Conservation (phyloP, 2,888 invertebrate genomes). For the Nymphalis polychloros region DNA sequence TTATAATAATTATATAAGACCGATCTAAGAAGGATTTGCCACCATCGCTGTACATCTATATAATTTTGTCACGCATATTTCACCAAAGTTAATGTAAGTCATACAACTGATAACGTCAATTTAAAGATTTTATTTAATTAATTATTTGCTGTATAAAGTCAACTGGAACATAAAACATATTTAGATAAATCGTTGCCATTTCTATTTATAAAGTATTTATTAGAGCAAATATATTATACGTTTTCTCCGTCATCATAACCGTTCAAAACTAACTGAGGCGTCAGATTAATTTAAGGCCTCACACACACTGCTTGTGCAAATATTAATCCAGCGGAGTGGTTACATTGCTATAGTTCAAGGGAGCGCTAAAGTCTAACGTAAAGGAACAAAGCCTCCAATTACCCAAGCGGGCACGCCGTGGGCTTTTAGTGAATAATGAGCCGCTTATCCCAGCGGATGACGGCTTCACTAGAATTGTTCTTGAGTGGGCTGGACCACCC, state of each 20-base stretch:
- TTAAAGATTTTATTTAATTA: not conserved
- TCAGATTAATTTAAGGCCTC: constrained; percentile 70
- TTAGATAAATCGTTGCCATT: not conserved
- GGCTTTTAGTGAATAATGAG: constrained; percentile 81
- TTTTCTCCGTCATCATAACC: constrained; percentile 60
- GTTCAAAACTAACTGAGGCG: constrained; percentile 63
- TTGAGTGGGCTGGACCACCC: constrained; percentile 71
- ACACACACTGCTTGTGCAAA: constrained; percentile 72
- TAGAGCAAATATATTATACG: constrained; percentile 53
- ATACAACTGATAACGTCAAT: no score
- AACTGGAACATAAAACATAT: not conserved
- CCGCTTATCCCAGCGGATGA: constrained; percentile 75
- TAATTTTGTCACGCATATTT: no score
- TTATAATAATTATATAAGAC: no score
- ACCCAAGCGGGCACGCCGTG: constrained; percentile 77
- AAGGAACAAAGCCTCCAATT: constrained; percentile 80
- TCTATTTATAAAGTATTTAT: constrained; percentile 34
- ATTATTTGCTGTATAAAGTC: not conserved
- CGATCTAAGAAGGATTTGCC: no score
- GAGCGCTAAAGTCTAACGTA: constrained; percentile 72
- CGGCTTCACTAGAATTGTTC: constrained; percentile 73
- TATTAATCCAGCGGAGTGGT: constrained; percentile 64
- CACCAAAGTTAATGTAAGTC: no score
- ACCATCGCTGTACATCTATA: no score
- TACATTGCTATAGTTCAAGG: constrained; percentile 60